These are phyloP conservation scores for Oncopodura yosiiana DNA, from an alignment of 1,140 invertebrate species.

Conservation along the genomic window DNA sequence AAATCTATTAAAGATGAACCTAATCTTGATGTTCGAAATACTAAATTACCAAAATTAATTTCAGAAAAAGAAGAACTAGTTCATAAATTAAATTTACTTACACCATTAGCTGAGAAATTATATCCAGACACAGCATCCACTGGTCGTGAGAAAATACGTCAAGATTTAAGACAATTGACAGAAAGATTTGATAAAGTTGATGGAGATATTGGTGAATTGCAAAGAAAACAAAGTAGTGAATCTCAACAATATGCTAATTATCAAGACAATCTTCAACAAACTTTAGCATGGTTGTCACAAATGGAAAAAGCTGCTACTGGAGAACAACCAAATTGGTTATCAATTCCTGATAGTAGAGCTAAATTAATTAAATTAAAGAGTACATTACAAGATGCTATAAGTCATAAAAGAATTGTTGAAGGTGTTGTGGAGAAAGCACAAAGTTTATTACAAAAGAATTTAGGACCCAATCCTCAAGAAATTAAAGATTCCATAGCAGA, in stretches of 20 bases:
- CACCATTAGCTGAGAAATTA: constrained; percentile 69
- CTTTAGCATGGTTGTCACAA: constrained; percentile 70
- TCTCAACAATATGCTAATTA: constrained; percentile 72
- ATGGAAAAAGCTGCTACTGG: constrained; percentile 69
- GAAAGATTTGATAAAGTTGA: constrained; percentile 74
- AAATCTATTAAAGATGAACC: constrained; percentile 45
- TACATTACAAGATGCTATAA: constrained; percentile 74
- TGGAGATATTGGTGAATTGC: constrained; percentile 64
- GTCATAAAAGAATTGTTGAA: constrained; percentile 81
- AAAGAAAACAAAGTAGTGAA: constrained; percentile 65
- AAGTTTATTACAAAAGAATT: constrained; percentile 50
- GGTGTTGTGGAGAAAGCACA: constrained; percentile 78
- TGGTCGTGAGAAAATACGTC: constrained; percentile 76
- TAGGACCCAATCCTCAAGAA: constrained; percentile 41
- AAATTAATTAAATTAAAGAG: constrained; percentile 79
- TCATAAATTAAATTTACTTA: constrained; percentile 59
- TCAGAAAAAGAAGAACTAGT: constrained; percentile 73
- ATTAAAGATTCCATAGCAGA: constrained; percentile 56
- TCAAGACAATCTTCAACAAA: constrained; percentile 73
- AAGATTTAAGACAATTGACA: constrained; percentile 62
- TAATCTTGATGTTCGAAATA: constrained; percentile 49
- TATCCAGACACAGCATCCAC: constrained; percentile 80
- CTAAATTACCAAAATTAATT: constrained; percentile 61
- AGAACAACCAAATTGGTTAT: constrained; percentile 58
- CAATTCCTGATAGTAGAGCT: constrained; percentile 72